These are phyloP conservation scores for Leptopilina syphax DNA, from an alignment of 2,888 invertebrate genomes.

Conservation along the genomic window DNA sequence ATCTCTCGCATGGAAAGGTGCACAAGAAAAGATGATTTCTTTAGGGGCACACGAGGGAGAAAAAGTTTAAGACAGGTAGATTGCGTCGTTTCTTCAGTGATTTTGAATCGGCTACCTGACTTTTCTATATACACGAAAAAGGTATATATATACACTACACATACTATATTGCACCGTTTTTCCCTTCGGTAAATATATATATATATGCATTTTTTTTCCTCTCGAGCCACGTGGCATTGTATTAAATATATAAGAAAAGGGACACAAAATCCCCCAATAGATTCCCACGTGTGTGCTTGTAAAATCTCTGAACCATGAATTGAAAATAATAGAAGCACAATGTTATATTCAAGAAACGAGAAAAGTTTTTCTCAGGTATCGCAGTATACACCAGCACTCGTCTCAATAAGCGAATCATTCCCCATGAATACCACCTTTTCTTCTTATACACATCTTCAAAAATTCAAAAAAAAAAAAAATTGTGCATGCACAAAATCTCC, in stretches of 20 bases:
- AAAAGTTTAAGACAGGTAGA: conserved; percentile 29
- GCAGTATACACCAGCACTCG: not conserved
- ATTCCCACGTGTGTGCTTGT: conserved; percentile 19
- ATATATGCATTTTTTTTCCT: conserved; percentile 10
- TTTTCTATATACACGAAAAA: conserved; percentile 11
- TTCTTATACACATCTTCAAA: too few species aligned
- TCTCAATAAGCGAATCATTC: not conserved
- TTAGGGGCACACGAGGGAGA: conserved; percentile 21
- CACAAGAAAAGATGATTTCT: conserved; percentile 30
- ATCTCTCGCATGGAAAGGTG: conserved; percentile 17
- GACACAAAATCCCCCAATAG: not conserved
- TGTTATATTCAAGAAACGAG: not conserved
- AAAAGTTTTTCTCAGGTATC: conserved; percentile 18
- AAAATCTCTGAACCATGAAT: conserved; percentile 17
- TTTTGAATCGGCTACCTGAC: conserved; percentile 37
- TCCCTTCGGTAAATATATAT: not conserved
- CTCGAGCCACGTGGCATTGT: conserved; percentile 8
- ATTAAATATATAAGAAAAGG: conserved; percentile 4
- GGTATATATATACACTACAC: not conserved
- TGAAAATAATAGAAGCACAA: conserved; percentile 22
- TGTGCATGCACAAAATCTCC: too few species aligned
- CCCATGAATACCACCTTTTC: too few species aligned
- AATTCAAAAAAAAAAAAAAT: too few species aligned
- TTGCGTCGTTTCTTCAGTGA: conserved; percentile 16
- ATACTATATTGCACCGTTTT: not conserved